phyloP scores from a whole-genome alignment of 2,113 vertebrate genomes.

The Xiphorhynchus elegans region DNA sequence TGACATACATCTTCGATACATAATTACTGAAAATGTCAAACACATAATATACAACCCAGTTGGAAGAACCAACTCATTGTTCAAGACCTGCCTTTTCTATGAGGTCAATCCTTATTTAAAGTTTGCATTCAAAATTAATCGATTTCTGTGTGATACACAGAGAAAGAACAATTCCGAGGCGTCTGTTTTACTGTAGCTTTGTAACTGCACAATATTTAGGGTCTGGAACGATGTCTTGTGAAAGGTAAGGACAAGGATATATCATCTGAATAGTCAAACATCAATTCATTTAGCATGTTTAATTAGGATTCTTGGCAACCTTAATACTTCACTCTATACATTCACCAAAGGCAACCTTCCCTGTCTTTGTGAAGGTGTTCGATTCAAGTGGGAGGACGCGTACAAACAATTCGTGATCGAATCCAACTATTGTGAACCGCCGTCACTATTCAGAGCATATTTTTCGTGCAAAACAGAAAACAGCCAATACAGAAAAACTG shows the following conservation, averaged over 20 bases:
- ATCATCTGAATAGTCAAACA: neutral
- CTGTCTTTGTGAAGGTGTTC: neutral
- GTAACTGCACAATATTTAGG: neutral
- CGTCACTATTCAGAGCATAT: neutral
- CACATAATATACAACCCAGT: neutral
- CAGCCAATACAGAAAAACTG: neutral
- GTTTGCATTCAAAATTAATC: neutral
- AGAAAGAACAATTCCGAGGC: neutral
- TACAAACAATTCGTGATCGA: neutral
- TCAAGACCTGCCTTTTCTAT: neutral
- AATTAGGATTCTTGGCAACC: neutral
- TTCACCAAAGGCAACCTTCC: neutral
- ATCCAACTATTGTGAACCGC: neutral
- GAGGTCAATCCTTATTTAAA: neutral
- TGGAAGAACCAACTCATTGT: neutral
- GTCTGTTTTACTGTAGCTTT: neutral
- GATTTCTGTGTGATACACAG: neutral
- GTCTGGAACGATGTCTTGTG: neutral
- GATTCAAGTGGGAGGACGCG: neutral
- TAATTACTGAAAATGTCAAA: neutral
- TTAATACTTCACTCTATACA: neutral
- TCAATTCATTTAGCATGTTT: neutral
- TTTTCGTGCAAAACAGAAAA: neutral
- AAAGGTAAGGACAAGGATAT: neutral
- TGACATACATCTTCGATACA: neutral